Evolutionary conservation across 2,797 vertebrate genomes (phyloP).

Genomic region (Ambastaia sidthimunki): DNA sequence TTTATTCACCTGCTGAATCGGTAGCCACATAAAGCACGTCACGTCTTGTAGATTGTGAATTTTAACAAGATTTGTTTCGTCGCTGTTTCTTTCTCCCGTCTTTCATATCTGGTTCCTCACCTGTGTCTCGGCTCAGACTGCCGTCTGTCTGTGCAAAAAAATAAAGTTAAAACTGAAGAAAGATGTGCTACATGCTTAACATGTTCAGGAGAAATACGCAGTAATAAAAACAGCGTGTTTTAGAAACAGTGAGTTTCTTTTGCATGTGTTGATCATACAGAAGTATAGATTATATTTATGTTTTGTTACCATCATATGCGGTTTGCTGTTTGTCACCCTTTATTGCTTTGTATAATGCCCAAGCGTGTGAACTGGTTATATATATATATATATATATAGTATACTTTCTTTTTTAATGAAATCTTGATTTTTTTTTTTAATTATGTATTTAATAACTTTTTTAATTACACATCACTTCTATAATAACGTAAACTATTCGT

Average conservation of each 20-base stretch:
- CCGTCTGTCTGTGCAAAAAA: background rate
- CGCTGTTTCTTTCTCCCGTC: background rate
- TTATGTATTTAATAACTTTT: too few species aligned
- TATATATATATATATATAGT: background rate
- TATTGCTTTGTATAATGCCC: background rate
- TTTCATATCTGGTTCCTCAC: slow-evolving; percentile 30
- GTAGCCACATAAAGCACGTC: slow-evolving; percentile 22
- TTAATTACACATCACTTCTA: background rate
- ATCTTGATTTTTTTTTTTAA: background rate
- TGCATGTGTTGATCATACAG: background rate
- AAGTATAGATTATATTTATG: background rate
- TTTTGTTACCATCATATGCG: background rate
- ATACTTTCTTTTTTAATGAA: background rate
- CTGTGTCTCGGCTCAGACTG: slow-evolving; percentile 23
- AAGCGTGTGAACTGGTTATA: background rate
- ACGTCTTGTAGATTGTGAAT: slow-evolving; percentile 32
- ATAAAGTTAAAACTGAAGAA: background rate
- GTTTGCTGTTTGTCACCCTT: background rate
- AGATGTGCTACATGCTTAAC: background rate
- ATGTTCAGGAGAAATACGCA: background rate
- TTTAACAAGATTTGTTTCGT: slow-evolving; percentile 38
- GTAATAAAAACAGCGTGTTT: background rate
- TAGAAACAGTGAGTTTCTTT: background rate
- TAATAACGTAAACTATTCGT: background rate
- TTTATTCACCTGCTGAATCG: slow-evolving; percentile 39